Conservation (phyloP, 2,888 invertebrate species). For the Quadroppia sp. region DNA sequence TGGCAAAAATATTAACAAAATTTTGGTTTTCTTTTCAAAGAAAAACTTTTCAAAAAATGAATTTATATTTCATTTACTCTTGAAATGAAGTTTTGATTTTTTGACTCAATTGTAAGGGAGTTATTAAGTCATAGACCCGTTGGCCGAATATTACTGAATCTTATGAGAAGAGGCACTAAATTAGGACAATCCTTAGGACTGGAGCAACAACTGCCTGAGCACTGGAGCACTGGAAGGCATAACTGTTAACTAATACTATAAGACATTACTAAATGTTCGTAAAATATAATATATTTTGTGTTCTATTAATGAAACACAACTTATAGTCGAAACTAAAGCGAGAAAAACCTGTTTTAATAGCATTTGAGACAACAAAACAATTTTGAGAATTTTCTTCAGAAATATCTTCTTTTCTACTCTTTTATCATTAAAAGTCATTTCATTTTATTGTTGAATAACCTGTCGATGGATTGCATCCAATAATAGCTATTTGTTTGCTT, state of each 20-base stretch:
- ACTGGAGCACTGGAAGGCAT: neutral
- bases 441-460: neutral
- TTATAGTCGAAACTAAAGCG: neutral
- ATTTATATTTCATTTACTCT: no score
- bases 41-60: no score
- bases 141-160: slow-evolving; percentile 4
- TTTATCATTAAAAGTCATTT: no score
- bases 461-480: neutral
- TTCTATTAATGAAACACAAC: slow-evolving; percentile 3
- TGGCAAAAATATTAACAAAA: no score
- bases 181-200: slow-evolving; percentile 1
- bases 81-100: neutral
- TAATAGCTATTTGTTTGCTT: no score
- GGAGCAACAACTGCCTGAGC: slow-evolving; percentile 11
- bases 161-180: neutral
- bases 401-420: no score
- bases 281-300: neutral
- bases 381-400: neutral
- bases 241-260: neutral
- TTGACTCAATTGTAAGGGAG: neutral
- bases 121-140: slow-evolving; percentile 20
- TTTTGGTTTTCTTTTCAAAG: no score
- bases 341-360: slow-evolving; percentile 5
- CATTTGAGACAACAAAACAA: neutral
- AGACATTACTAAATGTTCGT: neutral